phyloP scores from a whole-genome alignment of 2,888 invertebrate genomes.

The Microctonus brassicae region DNA sequence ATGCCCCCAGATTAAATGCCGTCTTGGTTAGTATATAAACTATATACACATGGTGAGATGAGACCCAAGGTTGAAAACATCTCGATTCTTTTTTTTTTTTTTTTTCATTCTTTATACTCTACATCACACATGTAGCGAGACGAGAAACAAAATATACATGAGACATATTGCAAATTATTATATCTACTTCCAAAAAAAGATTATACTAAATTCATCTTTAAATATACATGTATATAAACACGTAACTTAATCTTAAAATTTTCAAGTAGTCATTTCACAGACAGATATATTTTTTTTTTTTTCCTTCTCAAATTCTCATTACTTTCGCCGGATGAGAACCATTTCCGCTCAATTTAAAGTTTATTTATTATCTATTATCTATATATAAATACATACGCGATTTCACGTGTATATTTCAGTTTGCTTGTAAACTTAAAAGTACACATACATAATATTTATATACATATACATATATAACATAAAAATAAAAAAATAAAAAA shows the following conservation, averaged over 20 bases:
- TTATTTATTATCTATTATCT: background rate
- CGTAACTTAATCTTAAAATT: too few species aligned
- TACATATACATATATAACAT: background rate
- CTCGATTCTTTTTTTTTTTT: background rate
- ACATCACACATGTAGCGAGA: background rate
- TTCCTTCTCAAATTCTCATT: background rate
- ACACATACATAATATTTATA: background rate
- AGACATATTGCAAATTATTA: slow-evolving; percentile 20
- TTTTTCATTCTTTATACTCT: background rate
- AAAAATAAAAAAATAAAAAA: background rate
- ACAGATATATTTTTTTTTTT: too few species aligned
- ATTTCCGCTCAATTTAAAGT: slow-evolving; percentile 14
- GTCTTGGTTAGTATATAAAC: slow-evolving; percentile 34
- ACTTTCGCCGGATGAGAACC: slow-evolving; percentile 14
- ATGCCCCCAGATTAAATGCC: slow-evolving; percentile 56
- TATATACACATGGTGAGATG: slow-evolving; percentile 37
- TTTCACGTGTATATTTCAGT: background rate
- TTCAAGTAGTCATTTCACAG: background rate
- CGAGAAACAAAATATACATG: background rate
- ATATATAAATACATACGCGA: background rate
- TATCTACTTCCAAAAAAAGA: background rate
- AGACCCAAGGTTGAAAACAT: slow-evolving; percentile 1
- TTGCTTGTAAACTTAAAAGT: background rate
- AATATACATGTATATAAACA: background rate
- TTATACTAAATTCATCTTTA: background rate